Base-by-base conservation (phyloP, 1,140 invertebrate genomes). In the Drosophila bifasciata region DNA sequence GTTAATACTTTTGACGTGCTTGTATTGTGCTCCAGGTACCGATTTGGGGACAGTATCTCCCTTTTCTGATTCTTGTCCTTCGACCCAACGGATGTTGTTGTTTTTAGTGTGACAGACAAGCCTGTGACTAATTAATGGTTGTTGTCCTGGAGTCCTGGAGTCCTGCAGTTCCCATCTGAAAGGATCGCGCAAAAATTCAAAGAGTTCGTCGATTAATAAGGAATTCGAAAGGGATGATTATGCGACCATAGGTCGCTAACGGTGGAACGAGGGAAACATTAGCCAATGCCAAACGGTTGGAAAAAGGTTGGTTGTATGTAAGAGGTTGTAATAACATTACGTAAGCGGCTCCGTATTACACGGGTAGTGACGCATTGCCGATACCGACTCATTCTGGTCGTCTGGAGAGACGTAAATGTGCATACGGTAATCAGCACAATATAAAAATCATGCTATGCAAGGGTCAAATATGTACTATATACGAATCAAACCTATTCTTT, bases 71-170 rank as follows among this genome's bases (percentile, higher is more conserved):
- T 23, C 13, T 23, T 11, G 46, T 51, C 32, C 59, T 60, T 36
- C 32, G 36, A 0, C 16, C n/a, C 1, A 11, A 15, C 25, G 25
- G 36, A 9, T 62, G 2, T 19, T 39, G 28, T 39, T 36, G 11
- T 16, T 66, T 68, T 62, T 46, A 58, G 39, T 25, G 44, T 25
- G 46, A 67, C 66, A 71, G 79, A 64, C 70, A 79, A 70, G 71
- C 40, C 58, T 72, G 67, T 80, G 83, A 86, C 77, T 86, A 86
- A 85, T 81, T 80, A 86, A 81, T 78, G 32, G 32, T 5, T 36
- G 11, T 13, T 36, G 74, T 86, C 61, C 55, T 49, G 43, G 43
- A 39, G 74, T 86, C 61, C 55, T 49, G 43, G 43, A 39, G 61
- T 67, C 68, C 36, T 75, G 77, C 74, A 75, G 60, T 73, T 74